Conservation (phyloP, 1,140 invertebrate species). For the Apis laboriosa region DNA sequence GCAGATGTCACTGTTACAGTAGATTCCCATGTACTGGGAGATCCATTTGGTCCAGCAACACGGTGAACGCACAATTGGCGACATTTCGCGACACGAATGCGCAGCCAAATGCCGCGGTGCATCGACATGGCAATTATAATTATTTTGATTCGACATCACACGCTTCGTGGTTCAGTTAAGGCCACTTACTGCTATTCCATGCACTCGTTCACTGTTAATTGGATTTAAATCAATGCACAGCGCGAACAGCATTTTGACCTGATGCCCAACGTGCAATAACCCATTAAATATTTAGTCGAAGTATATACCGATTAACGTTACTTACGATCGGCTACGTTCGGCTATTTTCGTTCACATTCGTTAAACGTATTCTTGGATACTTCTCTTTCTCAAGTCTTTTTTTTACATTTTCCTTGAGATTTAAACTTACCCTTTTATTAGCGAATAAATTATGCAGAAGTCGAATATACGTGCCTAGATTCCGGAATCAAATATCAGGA, state of each 20-base stretch:
- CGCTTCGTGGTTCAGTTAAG: conserved; percentile 38
- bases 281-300: conserved; percentile 3
- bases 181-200: conserved; percentile 49
- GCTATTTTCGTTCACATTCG: not conserved
- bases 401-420: conserved; percentile 28
- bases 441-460: conserved; percentile 52
- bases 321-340: not conserved
- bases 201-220: conserved; percentile 54
- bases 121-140: conserved; percentile 53
- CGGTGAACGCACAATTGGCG: conserved; percentile 7
- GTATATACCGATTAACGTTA: not conserved
- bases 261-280: not conserved
- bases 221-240: conserved; percentile 44
- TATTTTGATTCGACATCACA: conserved; percentile 57
- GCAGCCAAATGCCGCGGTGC: conserved; percentile 17
- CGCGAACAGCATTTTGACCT: conserved; percentile 44
- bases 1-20: not conserved
- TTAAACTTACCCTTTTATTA: conserved; percentile 33
- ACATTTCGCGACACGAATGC: not conserved
- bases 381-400: not conserved
- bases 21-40: not conserved
- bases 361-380: not conserved
- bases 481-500: conserved; percentile 54
- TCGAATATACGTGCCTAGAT: conserved; percentile 45
- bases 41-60: conserved; percentile 29